phyloP scores from a whole-genome alignment of 2,797 vertebrate species.

The Sardinella longiceps region DNA sequence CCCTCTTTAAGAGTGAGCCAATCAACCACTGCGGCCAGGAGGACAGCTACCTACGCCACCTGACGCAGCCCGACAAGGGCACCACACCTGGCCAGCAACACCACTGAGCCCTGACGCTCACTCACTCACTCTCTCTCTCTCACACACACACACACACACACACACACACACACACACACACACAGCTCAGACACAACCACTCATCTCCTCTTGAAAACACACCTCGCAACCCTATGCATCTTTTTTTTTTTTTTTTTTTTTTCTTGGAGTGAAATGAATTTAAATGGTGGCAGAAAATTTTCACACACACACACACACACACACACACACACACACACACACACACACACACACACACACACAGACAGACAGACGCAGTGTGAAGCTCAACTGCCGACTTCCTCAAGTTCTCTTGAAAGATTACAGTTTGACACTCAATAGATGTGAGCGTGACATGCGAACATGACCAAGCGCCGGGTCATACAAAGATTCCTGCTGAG shows the following conservation, averaged over 20 bases:
- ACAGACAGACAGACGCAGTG: neutral
- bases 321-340: neutral
- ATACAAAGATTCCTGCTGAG: neutral
- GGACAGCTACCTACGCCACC: constrained; percentile 90
- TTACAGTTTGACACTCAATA: neutral
- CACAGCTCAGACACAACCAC: constrained; percentile 36
- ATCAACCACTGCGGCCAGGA: constrained; percentile 91
- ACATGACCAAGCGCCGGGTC: neutral
- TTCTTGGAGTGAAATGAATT: neutral
- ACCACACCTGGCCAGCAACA: constrained; percentile 79
- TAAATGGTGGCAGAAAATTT: neutral
- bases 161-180: constrained; percentile 49
- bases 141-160: constrained; percentile 32
- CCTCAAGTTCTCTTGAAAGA: neutral
- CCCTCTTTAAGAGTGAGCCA: constrained; percentile 96
- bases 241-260: neutral
- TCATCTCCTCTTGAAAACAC: constrained; percentile 8
- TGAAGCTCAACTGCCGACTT: neutral
- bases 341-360: neutral
- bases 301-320: neutral
- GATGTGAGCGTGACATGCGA: neutral
- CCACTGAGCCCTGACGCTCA: constrained; percentile 76
- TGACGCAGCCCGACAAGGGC: constrained; percentile 82
- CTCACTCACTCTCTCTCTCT: constrained; percentile 33
- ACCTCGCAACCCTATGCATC: neutral